These are phyloP conservation scores for Bucorvus abyssinicus DNA, from an alignment of 2,797 vertebrate species.

Conservation along the genomic window DNA sequence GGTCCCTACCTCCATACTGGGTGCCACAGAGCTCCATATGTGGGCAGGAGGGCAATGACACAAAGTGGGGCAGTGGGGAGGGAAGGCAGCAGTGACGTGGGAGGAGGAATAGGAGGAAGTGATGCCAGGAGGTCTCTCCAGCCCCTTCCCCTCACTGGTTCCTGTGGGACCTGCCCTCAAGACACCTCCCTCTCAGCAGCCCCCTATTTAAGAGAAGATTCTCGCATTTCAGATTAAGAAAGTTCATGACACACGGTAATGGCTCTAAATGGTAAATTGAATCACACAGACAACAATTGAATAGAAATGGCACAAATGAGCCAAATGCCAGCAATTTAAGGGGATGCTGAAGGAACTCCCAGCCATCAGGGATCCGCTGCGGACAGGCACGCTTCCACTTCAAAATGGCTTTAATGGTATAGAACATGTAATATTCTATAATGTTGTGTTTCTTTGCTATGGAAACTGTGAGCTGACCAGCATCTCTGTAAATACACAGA, in stretches of 20 bases:
- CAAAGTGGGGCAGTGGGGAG: background rate
- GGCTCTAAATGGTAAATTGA: conserved; percentile 65
- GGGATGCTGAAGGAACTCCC: conserved; percentile 10
- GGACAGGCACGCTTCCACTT: background rate
- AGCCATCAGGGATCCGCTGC: background rate
- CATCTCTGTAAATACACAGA: background rate
- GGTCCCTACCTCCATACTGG: background rate
- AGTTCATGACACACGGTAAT: conserved; percentile 52
- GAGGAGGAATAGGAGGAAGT: background rate
- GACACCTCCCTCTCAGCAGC: conserved; percentile 35
- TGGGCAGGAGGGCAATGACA: background rate
- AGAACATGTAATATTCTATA: background rate
- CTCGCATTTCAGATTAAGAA: conserved; percentile 52
- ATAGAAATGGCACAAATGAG: conserved; percentile 40
- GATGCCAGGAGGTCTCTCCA: background rate
- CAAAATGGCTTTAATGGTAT: background rate
- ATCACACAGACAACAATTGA: conserved; percentile 50
- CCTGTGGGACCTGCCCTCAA: conserved; percentile 21
- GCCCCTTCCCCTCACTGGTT: background rate
- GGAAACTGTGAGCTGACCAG: background rate
- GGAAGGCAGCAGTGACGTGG: background rate
- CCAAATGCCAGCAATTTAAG: conserved; percentile 1
- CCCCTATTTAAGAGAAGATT: conserved; percentile 15
- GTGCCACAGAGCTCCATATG: background rate
- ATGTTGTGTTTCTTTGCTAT: background rate